Base-by-base conservation (phyloP, 2,113 vertebrate species). In the Macaca mulatta region DNA sequence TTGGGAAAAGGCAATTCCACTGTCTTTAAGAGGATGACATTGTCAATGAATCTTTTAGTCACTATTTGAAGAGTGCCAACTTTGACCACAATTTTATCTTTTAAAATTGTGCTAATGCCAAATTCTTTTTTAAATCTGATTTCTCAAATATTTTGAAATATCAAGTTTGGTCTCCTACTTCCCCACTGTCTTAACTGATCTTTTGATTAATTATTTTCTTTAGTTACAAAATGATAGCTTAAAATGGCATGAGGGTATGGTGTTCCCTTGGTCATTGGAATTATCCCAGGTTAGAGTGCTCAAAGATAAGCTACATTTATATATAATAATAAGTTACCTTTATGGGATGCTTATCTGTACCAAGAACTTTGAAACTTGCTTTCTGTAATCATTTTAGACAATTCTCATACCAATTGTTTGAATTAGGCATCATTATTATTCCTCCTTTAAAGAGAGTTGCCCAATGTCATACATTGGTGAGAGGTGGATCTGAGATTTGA, bases 51-150 rank as follows among this genome's bases (percentile, higher is more conserved):
- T 75, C 38, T 61, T 88, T 89, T 48, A 4, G n/a, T 78, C 25
- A 78, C 7, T 48, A 43, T 70, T 79, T 85, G 64, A 64, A 83
- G 55, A 95, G 4, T 17, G 25, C 23, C 52, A 89, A 86, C 8
- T 40, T 95, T 93, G 91, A 95, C 14, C 23, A 55, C 79, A 93
- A 95, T 81, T 75, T n/a, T 55, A 79, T 43, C 77, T 96, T 96
- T 57, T 16, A 94, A 96, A 84, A 81, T 67, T 83, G 52, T 40
- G 32, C 35, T 77, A 82, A 74, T 48, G 20, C 30, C 50, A 78
- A 77, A 1, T 57, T 81, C 13, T 82, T 69, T 69, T 61, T 69
- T 5, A 0, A 10, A 82, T n/a, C 25, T 81, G 38, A 18, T 94
- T 91, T 80, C 61, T 64, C 35, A 77, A 61, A n/a, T 27, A 82